Conservation (phyloP, 2,113 vertebrate species). For the Bostrychus sinensis region DNA sequence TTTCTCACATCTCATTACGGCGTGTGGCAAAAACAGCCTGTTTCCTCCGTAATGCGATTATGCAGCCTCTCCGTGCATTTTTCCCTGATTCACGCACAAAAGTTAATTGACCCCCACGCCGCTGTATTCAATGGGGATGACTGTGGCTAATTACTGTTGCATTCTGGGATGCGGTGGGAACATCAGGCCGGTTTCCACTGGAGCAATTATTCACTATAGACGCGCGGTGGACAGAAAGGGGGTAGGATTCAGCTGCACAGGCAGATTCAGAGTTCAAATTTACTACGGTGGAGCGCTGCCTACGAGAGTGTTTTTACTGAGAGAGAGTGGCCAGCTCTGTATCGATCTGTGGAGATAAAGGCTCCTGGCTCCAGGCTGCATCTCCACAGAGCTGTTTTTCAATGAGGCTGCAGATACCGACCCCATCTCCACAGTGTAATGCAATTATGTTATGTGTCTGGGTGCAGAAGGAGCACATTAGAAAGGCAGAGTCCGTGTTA, state of each 20-base stretch:
- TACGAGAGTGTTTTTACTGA: not conserved
- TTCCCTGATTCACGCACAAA: slow-evolving; percentile 35
- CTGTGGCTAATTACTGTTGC: slow-evolving; percentile 47
- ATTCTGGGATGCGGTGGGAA: slow-evolving; percentile 47
- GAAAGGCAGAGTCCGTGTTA: no score
- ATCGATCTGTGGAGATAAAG: slow-evolving; percentile 34
- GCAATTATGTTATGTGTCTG: not conserved
- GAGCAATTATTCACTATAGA: slow-evolving; percentile 21
- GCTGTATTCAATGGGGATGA: slow-evolving; percentile 41
- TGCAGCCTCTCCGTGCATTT: slow-evolving; percentile 44
- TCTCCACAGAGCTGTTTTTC: slow-evolving; percentile 27
- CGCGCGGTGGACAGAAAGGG: not conserved
- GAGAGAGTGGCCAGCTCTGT: slow-evolving; percentile 18
- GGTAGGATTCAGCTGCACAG: not conserved
- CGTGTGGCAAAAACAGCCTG: slow-evolving; percentile 16
- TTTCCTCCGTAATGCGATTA: slow-evolving; percentile 51
- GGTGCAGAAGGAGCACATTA: no score
- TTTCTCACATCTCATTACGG: slow-evolving; percentile 30
- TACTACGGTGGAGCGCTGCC: not conserved
- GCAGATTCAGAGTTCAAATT: no score
- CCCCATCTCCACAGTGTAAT: slow-evolving; percentile 16
- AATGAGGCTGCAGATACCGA: not conserved
- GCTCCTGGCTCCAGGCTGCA: slow-evolving; percentile 27
- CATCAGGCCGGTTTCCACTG: slow-evolving; percentile 41
- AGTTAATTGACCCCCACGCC: slow-evolving; percentile 50